phyloP scores from a whole-genome alignment of 1,140 invertebrate species.

The Dendrolimus punctatus region DNA sequence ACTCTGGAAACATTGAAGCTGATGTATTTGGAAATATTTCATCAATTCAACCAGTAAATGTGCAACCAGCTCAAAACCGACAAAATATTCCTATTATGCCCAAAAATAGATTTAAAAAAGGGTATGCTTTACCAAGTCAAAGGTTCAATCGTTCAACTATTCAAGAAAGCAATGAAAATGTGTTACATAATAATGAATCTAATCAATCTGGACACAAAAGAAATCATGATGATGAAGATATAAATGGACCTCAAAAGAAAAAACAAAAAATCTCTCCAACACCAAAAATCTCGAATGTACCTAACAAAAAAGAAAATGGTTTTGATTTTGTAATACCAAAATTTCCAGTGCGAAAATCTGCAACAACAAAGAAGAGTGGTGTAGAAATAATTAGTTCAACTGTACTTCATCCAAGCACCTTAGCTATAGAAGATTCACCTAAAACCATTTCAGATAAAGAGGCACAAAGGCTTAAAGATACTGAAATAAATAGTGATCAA shows the following conservation, averaged over 20 bases:
- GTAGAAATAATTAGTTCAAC: constrained; percentile 33
- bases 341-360: constrained; percentile 30
- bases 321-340: constrained; percentile 47
- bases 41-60: constrained; percentile 4
- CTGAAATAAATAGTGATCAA: constrained; percentile 8
- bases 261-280: constrained; percentile 4
- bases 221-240: background rate
- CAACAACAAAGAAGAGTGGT: constrained; percentile 10
- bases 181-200: constrained; percentile 18
- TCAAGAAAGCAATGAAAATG: too few relatives aligned
- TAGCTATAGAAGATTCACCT: constrained; percentile 5
- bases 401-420: constrained; percentile 18
- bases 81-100: constrained; percentile 11
- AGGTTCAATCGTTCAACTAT: constrained; percentile 37
- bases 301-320: constrained; percentile 17
- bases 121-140: constrained; percentile 45
- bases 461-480: background rate
- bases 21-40: constrained; percentile 28
- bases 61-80: constrained; percentile 4
- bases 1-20: constrained; percentile 30
- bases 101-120: constrained; percentile 41
- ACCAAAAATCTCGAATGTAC: constrained; percentile 8
- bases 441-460: background rate
- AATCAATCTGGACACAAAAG: constrained; percentile 16
- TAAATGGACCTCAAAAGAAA: background rate